Base-by-base conservation (phyloP, 1,140 invertebrate genomes). In the Drosophila sucinea region DNA sequence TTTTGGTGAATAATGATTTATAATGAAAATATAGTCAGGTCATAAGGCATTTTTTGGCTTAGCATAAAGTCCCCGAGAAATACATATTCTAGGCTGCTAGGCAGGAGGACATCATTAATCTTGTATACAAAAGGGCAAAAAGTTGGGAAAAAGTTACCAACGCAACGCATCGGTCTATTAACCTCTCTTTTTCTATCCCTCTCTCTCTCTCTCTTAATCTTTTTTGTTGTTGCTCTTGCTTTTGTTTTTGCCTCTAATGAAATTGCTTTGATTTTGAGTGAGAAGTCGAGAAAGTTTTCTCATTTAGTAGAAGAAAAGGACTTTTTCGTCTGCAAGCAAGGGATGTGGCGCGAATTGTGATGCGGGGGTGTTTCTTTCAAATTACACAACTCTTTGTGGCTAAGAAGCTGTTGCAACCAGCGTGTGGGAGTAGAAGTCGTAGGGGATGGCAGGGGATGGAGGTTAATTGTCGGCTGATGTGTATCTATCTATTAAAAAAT, bases 401-500 rank as follows among this genome's bases (percentile, higher is more conserved):
- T 81, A 23, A 60, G 40, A 51, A 27, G 54, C 76, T 73, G 74
- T 82, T 77, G 76, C 82, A 87, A 86, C 75, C 87, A 30, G 32
- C 27, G n/a, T 27, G 51, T 58, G 56, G 11, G 32, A 3, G 56
- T 8, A 25, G 44, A 6, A 25, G 6, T 51, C 8, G 6, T 51
- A 7, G 7, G 44, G 44, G 25, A 44, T 38, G 35, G 6, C 6
- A 27, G 44, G 23, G 55, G 30, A 33, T 73, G 83, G 83, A 83
- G 83, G 83, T 86, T 86, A 86, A 86, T 86, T 84, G 79, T 64
- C 70, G 70, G 83, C 83, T 72, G 73, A 86, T 86, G 83, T 86
- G 83, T 86, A 86, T 86, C 83, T 86, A 86, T 86, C 83, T 87
- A 86, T 86, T 87, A 87, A 86, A 86, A 86, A 87, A 86, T 87